These are phyloP conservation scores for Falco concolor DNA, from an alignment of 2,797 vertebrate genomes.

Conservation along the genomic window DNA sequence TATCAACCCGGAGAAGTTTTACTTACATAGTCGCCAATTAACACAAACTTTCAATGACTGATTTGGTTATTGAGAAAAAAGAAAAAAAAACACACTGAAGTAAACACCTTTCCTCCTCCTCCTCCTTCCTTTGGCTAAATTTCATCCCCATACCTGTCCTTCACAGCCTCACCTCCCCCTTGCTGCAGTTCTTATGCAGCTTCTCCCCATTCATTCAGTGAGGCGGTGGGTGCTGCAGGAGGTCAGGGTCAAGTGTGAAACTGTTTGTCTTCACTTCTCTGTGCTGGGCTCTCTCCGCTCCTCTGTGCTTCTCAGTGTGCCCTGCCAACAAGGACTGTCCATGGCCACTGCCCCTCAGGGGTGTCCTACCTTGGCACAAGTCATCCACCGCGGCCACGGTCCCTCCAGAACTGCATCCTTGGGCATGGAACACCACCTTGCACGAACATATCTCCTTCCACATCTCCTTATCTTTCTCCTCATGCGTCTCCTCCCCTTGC, in stretches of 20 bases:
- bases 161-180: neutral
- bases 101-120: neutral
- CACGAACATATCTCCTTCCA: fast-evolving
- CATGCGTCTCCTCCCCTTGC: fast-evolving
- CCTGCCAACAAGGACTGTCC: neutral
- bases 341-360: neutral
- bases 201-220: neutral
- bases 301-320: neutral
- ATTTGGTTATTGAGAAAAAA: neutral
- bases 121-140: neutral
- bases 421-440: neutral
- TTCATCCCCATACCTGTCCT: neutral
- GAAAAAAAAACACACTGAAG: neutral
- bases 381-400: fast-evolving
- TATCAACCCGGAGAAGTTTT: neutral
- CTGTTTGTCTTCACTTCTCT: neutral
- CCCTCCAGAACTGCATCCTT: neutral
- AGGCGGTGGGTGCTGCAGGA: neutral
- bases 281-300: neutral
- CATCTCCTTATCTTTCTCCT: neutral
- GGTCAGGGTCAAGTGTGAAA: neutral
- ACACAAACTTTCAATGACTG: neutral
- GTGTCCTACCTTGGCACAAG: neutral
- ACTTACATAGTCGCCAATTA: neutral
- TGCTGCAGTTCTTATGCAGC: neutral